phyloP scores from a whole-genome alignment of 2,797 vertebrate species.

The Pseudocheirus occidentalis region DNA sequence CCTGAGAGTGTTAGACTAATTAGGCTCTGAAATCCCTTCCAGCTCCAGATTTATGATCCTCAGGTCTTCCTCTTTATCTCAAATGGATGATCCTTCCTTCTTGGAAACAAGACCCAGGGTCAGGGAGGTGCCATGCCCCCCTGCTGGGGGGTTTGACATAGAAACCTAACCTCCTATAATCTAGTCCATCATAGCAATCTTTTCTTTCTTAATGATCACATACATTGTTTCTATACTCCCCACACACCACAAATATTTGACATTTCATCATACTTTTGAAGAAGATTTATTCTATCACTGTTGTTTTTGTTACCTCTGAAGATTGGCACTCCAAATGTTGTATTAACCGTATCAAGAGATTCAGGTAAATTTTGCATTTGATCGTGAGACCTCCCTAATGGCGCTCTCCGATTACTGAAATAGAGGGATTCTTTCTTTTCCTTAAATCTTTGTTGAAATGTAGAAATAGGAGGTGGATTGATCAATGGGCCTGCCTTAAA shows the following conservation, averaged over 20 bases:
- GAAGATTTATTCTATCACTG: neutral
- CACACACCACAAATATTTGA: neutral
- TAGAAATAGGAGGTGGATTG: conserved; percentile 85
- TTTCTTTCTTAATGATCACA: conserved; percentile 8
- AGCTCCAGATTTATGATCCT: neutral
- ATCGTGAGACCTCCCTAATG: conserved; percentile 87
- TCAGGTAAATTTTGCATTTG: conserved; percentile 84
- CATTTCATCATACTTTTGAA: neutral
- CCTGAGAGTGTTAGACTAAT: neutral
- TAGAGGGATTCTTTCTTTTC: conserved; percentile 87
- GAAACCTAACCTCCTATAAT: neutral
- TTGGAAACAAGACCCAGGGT: neutral
- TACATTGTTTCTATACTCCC: neutral
- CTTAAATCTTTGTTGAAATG: conserved; percentile 87
- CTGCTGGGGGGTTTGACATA: neutral
- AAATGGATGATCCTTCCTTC: neutral
- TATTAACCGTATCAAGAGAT: conserved; percentile 82
- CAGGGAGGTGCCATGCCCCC: conserved; percentile 4
- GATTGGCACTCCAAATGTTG: conserved; percentile 86
- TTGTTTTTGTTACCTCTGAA: conserved; percentile 83
- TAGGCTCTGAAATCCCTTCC: neutral
- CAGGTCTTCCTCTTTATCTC: neutral
- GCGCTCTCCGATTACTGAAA: conserved; percentile 80
- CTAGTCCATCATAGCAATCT: neutral
- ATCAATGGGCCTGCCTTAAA: conserved; percentile 84